Base-by-base conservation (phyloP, 2,888 invertebrate genomes). In the Ormyrus nitidulus region DNA sequence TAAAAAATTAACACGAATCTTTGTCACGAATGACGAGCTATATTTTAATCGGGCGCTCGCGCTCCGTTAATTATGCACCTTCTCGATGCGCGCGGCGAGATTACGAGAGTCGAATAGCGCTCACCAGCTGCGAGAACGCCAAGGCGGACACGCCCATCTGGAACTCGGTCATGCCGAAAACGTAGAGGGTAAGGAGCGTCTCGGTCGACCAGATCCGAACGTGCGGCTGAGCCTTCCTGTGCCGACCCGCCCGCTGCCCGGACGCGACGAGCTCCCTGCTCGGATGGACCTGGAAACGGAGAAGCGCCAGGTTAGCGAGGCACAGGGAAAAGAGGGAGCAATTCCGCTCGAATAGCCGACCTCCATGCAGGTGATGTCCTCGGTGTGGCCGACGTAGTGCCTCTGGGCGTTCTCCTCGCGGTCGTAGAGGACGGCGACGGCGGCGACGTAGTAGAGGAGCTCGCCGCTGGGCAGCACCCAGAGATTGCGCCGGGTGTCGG, bases 391-490 rank as follows among this genome's bases (percentile, higher is more conserved):
- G 10, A 93, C 94, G 87, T 98, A 98, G 89, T 98, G 97, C 83
- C 97, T 92, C 91, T 98, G 98, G 0, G 95, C 93, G 87, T 97
- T 96, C 89, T 96, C 96, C 82, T 96, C 95, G 66, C 96, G 93
- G 89, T 98, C 96, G 88, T 95, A 96, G 91, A 98, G 93, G 49
- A 98, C 94, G 0, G 96, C 98, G 0, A 98, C 96, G 0, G 97
- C 96, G 0, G 97, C 97, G n/a, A 98, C 97, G 88, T 95, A 97
- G 91, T 98, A 98, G 59, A 98, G 92, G 8, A 98, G 92, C 90
- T 99, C 99, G 0, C 98, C 98, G 0, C 98, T 97, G 0, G 98
- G 97, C 74, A 99, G 91, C 48, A 97, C 96, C 95, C 97, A 97
- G 53, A 99, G 92, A 91, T 99, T 99, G 85, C 95, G 94, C 10